Evolutionary conservation across 2,113 vertebrate genomes (phyloP), one percentile per base, ranked within the genome.

Genomic region (Leptocoma aspasia): DNA sequence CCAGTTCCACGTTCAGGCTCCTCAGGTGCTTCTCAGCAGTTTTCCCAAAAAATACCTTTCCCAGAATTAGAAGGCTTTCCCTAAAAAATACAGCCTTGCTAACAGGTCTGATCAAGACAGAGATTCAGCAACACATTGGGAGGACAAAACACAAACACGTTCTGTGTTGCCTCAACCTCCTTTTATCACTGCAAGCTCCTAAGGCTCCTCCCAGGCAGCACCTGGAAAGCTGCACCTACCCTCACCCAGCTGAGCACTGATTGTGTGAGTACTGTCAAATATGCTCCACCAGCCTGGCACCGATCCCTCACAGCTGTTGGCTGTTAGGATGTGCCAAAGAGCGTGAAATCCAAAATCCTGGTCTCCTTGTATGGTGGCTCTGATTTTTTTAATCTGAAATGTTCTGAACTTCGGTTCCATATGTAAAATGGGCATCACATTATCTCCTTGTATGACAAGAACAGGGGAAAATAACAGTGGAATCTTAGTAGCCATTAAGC

Each of bases 61-160:
- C 15, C 26, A n/a, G 6, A 65, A 24, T 1, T 7, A 41, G 20
- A 44, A 69, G 1, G 2, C 20, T 33, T 59, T 15, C 4, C 12
- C 35, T 19, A 35, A 41, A 7, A 8, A 8, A 9, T 2, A 15
- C 2, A 65, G 28, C 4, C 2, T 6, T 35, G 2, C 9, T 14
- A 3, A 20, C 1, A 39, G 3, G 0, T 15, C 27, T 6, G 2
- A 84, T 6, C 2, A 27, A 24, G 3, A 22, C 2, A 57, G 6
- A 61, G 1, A 2, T 11, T 14, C 6, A 9, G n/a, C n/a, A n/a
- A n/a, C n/a, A n/a, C 5, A 0, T 2, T 8, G 8, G 3, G 6
- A 7, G 1, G 1, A 10, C 16, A 28, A 42, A 31, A 15, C 1
- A 3, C 11, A 13, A 59, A 18, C 41, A 3, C 0, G 0, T 2